Evolutionary conservation across 2,888 invertebrate genomes (phyloP).

Genomic region (Epirrita christyi): DNA sequence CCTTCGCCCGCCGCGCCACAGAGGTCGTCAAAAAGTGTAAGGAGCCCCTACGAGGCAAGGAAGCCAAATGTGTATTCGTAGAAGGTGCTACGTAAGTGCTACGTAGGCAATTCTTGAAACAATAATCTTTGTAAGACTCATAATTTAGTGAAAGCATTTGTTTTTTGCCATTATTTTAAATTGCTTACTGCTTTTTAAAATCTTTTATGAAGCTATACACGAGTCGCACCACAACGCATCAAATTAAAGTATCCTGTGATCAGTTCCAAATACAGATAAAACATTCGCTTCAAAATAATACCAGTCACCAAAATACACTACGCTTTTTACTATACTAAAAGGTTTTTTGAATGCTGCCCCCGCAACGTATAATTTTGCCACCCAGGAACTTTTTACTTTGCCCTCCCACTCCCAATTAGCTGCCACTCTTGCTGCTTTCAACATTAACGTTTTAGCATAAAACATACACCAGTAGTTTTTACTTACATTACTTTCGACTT

Average conservation of each 20-base stretch:
- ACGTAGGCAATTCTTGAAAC: no score
- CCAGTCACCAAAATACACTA: constrained; percentile 18
- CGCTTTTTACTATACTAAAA: constrained; percentile 27
- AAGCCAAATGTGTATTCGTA: no score
- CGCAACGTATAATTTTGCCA: constrained; percentile 34
- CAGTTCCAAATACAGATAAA: constrained; percentile 4
- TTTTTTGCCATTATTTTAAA: no score
- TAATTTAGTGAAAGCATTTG: no score
- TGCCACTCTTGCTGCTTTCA: constrained; percentile 45
- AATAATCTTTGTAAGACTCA: no score
- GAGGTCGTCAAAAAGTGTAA: no score
- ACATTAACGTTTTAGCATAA: constrained; percentile 51
- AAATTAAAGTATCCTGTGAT: background rate
- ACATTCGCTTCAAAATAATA: constrained; percentile 1
- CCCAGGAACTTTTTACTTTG: constrained; percentile 44
- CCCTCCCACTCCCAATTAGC: constrained; percentile 41
- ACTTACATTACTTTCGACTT: constrained; percentile 20
- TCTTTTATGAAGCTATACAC: no score
- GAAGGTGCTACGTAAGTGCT: no score
- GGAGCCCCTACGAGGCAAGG: no score
- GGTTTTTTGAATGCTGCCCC: constrained; percentile 25
- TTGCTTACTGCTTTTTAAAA: no score
- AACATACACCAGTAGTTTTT: constrained; percentile 39
- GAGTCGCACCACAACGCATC: background rate
- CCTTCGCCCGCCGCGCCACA: no score